Percentiles rank a stretch among this genome's conserved stretches.
Conservation (phyloP, 2,888 invertebrate genomes). For the Eristalinus sepulchralis region DNA sequence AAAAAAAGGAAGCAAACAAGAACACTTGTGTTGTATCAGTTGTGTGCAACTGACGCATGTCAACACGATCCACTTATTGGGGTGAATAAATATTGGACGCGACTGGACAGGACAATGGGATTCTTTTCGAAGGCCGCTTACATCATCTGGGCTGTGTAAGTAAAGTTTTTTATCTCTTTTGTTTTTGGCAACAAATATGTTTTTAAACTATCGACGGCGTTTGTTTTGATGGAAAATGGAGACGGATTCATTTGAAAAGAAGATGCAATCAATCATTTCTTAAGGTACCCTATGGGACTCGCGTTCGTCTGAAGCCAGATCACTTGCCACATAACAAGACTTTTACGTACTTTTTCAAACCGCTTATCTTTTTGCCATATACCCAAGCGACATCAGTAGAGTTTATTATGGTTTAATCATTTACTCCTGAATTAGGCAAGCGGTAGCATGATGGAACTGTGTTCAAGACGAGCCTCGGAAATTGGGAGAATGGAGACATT, state of each 20-base stretch:
- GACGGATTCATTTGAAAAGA: not conserved
- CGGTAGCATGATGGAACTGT: too few species aligned
- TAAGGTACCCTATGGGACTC: too few species aligned
- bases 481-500: too few species aligned
- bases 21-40: slow-evolving; percentile 17
- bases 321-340: too few species aligned
- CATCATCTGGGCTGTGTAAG: slow-evolving; percentile 91
- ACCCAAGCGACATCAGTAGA: too few species aligned
- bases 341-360: too few species aligned
- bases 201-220: not conserved
- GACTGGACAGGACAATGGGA: slow-evolving; percentile 82
- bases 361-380: too few species aligned
- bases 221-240: not conserved
- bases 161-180: slow-evolving; percentile 73
- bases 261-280: too few species aligned
- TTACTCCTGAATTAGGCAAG: too few species aligned
- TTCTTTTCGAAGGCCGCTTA: slow-evolving; percentile 90
- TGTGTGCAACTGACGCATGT: slow-evolving; percentile 30
- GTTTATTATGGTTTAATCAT: too few species aligned
- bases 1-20: not conserved
- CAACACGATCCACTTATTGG: slow-evolving; percentile 29
- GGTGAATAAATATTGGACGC: slow-evolving; percentile 31
- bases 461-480: too few species aligned
- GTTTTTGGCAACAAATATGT: not conserved
- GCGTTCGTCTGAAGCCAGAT: too few species aligned